Conservation (phyloP, 2,797 vertebrate species). For the Todus mexicanus region DNA sequence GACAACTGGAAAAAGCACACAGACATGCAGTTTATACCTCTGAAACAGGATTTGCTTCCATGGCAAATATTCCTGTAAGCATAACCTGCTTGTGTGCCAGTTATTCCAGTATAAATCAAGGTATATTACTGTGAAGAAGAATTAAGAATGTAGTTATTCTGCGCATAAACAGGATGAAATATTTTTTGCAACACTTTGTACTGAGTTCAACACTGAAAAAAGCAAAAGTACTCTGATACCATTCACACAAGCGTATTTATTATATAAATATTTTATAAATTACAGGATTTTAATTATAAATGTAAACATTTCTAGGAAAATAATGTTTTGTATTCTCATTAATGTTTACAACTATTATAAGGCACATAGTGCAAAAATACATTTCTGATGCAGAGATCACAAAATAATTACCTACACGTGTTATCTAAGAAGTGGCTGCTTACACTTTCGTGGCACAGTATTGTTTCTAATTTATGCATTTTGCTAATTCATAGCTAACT, state of each 20-base stretch:
- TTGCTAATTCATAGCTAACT: not conserved
- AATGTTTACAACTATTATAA: constrained; percentile 78
- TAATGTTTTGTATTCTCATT: constrained; percentile 46
- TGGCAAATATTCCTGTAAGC: not conserved
- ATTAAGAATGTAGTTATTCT: not conserved
- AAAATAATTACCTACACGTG: constrained; percentile 62
- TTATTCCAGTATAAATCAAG: not conserved
- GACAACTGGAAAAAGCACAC: not conserved
- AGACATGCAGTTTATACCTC: not conserved
- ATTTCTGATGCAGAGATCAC: constrained; percentile 93
- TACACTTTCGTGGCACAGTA: constrained; percentile 37
- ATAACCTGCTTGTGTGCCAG: not conserved
- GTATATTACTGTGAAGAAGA: not conserved
- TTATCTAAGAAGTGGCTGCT: constrained; percentile 55
- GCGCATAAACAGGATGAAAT: not conserved
- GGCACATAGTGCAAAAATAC: constrained; percentile 93
- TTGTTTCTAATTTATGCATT: constrained; percentile 1
- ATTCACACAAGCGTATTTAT: constrained; percentile 78
- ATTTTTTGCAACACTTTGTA: not conserved
- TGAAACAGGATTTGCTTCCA: not conserved
- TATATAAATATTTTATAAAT: constrained; percentile 85
- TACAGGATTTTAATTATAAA: constrained; percentile 80
- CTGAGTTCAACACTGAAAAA: not conserved
- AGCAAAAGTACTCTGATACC: constrained; percentile 56
- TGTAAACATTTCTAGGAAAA: constrained; percentile 70